Percentiles rank a stretch among this genome's conserved stretches.
Evolutionary conservation across 1,140 invertebrate species (phyloP).

Genomic region (Achroia grisella): DNA sequence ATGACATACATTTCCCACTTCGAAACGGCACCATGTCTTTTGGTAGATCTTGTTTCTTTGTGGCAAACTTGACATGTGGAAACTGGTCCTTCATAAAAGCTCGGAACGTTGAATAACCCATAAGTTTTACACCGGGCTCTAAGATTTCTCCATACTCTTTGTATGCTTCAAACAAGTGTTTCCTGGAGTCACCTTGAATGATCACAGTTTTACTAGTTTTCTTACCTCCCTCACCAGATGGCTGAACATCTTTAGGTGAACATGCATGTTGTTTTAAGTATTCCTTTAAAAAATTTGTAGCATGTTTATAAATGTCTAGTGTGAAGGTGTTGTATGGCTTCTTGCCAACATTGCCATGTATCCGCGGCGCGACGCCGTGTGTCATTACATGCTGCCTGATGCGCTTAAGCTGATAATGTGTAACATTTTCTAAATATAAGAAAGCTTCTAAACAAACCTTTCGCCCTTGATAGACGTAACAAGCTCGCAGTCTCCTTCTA

Average conservation of each 20-base stretch:
- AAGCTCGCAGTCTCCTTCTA: conserved; percentile 80
- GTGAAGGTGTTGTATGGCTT: conserved; percentile 88
- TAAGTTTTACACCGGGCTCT: conserved; percentile 79
- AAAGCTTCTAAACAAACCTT: conserved; percentile 86
- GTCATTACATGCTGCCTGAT: conserved; percentile 86
- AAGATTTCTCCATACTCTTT: conserved; percentile 81
- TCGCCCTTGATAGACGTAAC: conserved; percentile 84
- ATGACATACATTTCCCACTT: conserved; percentile 67
- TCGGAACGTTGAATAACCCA: conserved; percentile 87
- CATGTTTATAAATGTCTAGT: conserved; percentile 84
- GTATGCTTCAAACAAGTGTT: conserved; percentile 83
- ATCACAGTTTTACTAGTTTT: conserved; percentile 74
- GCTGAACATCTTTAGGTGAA: conserved; percentile 73
- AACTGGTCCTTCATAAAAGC: conserved; percentile 88
- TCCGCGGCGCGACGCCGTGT: conserved; percentile 83
- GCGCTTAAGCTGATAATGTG: conserved; percentile 85
- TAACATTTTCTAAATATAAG: conserved; percentile 86
- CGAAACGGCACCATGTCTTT: conserved; percentile 70
- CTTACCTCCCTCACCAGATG: conserved; percentile 65
- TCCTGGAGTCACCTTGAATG: conserved; percentile 81
- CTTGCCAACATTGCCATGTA: conserved; percentile 86
- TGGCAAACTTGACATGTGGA: conserved; percentile 81
- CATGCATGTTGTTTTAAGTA: conserved; percentile 75
- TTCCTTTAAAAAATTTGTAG: conserved; percentile 83
- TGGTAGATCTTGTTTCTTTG: conserved; percentile 77